These are phyloP conservation scores for Onychomys arenicola DNA, from an alignment of 2,797 vertebrate species.

Conservation along the genomic window DNA sequence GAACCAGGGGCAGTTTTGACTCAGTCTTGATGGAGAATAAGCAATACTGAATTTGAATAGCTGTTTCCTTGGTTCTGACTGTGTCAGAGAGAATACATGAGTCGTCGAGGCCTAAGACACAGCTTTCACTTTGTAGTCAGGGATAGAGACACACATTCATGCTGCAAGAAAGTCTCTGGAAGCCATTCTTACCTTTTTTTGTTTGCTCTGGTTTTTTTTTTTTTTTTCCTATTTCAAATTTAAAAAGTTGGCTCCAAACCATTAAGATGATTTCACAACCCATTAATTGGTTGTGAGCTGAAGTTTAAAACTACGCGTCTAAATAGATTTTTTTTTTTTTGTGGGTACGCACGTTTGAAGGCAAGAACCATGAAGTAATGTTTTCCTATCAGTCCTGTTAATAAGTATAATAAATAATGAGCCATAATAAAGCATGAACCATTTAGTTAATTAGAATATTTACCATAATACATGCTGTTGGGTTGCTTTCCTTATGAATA, in stretches of 20 bases:
- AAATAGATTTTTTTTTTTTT: constrained; percentile 53
- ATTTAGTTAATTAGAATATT: constrained; percentile 81
- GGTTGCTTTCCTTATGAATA: constrained; percentile 80
- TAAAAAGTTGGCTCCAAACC: constrained; percentile 43
- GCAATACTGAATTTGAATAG: not conserved
- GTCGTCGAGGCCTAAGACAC: not conserved
- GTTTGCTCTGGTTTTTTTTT: constrained; percentile 15
- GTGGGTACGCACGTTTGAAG: constrained; percentile 63
- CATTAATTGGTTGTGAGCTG: constrained; percentile 72
- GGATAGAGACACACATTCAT: not conserved
- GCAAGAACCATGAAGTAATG: constrained; percentile 74
- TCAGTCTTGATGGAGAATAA: not conserved
- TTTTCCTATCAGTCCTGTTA: constrained; percentile 78
- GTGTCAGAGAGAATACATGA: not conserved
- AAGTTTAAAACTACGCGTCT: constrained; percentile 40
- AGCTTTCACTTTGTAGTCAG: not conserved
- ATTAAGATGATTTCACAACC: constrained; percentile 73
- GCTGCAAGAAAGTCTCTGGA: not conserved
- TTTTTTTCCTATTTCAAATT: constrained; percentile 33
- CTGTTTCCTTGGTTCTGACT: constrained; percentile 8
- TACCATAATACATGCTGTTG: constrained; percentile 76
- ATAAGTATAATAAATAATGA: constrained; percentile 70
- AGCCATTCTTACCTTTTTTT: not conserved
- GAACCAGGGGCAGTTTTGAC: constrained; percentile 23
- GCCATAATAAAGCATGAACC: constrained; percentile 72